phyloP scores from a whole-genome alignment of 2,797 vertebrate species.

The Lepidocolaptes lacrymiger region DNA sequence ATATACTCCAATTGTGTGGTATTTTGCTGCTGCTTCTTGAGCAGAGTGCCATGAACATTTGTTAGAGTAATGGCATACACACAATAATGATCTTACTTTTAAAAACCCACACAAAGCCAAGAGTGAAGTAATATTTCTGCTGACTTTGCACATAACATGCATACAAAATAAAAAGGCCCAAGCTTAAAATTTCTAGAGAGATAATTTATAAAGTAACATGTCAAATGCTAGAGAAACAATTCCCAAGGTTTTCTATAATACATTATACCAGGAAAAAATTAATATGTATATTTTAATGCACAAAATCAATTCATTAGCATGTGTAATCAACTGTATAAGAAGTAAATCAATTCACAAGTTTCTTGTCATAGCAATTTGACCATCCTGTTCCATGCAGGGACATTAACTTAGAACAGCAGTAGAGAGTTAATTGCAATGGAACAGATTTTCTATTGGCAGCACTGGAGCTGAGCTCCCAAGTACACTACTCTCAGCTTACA shows the following conservation, averaged over 20 bases:
- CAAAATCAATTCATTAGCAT: conserved; percentile 42
- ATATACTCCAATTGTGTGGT: not conserved
- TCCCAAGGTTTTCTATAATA: not conserved
- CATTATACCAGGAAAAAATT: not conserved
- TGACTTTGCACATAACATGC: not conserved
- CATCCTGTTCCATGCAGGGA: not conserved
- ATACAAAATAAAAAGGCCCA: not conserved
- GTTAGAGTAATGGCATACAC: not conserved
- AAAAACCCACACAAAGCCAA: not conserved
- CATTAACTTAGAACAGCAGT: not conserved
- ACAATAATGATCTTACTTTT: not conserved
- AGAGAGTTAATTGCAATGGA: not conserved
- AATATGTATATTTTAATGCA: conserved; percentile 26
- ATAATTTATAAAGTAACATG: conserved; percentile 29
- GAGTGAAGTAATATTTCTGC: not conserved
- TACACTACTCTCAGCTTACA: not conserved
- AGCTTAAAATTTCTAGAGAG: not conserved
- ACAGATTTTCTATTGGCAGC: not conserved
- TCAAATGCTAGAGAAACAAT: conserved; percentile 34
- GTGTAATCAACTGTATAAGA: conserved; percentile 32
- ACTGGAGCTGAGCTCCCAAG: not conserved
- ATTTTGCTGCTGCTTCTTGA: not conserved
- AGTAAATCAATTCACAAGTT: conserved; percentile 27
- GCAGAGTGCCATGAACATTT: not conserved
- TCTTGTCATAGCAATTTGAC: conserved; percentile 13